A percentile compares a stretch with the other conserved stretches of the same genome.
Evolutionary conservation across 1,140 invertebrate genomes (phyloP).

Genomic region (Procambarus virginalis): DNA sequence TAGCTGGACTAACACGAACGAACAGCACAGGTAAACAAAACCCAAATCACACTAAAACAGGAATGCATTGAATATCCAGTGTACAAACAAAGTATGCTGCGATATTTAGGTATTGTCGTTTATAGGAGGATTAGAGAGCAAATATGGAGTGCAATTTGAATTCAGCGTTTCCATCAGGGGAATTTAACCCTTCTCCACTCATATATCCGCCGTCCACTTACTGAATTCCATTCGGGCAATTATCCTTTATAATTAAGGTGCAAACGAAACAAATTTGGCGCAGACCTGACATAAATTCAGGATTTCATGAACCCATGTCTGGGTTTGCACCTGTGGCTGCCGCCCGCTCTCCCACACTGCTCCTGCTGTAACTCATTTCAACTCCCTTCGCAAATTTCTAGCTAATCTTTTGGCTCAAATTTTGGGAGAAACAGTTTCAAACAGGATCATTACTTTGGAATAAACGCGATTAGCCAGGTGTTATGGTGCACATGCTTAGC

Average conservation of each 20-base stretch:
- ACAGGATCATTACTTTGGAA: too few relatives aligned
- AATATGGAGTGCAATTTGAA: neutral
- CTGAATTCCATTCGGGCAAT: neutral
- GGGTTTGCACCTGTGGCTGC: neutral
- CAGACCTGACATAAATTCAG: neutral
- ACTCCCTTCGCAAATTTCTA: neutral
- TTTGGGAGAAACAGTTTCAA: too few relatives aligned
- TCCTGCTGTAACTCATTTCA: neutral
- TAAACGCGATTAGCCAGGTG: too few relatives aligned
- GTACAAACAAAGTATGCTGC: neutral
- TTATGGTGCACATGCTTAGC: too few relatives aligned
- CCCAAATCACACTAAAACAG: neutral
- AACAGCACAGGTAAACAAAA: neutral
- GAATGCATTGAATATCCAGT: neutral
- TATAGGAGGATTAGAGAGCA: neutral
- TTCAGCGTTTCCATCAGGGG: neutral
- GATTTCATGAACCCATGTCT: neutral
- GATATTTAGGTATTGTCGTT: neutral
- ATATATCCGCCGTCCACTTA: neutral
- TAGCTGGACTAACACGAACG: neutral
- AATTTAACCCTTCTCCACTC: neutral
- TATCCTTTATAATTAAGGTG: neutral
- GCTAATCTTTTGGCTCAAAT: too few relatives aligned
- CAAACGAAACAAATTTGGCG: neutral
- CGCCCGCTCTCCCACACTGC: neutral